Evolutionary conservation across 1,140 invertebrate genomes (phyloP).

Genomic region (Venustaconcha ellipsiformis): DNA sequence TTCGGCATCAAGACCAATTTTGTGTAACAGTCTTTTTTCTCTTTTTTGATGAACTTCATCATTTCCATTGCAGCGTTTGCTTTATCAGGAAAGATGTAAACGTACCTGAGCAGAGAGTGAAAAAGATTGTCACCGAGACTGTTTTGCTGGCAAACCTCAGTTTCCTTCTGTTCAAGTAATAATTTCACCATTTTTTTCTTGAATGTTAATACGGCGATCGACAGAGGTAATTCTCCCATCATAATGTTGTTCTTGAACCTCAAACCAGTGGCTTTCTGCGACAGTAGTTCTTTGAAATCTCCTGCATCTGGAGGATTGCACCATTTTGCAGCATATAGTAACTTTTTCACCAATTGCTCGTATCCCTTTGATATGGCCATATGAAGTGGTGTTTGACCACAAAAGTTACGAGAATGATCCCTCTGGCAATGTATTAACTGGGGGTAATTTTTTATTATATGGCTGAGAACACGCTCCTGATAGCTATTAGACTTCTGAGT

Average conservation of each 20-base stretch:
- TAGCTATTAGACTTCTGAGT: too few species aligned
- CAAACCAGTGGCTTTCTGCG: conserved; percentile 34
- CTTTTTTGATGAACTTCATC: conserved; percentile 28
- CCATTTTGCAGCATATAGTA: too few species aligned
- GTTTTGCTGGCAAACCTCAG: conserved; percentile 29
- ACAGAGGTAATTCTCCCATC: conserved; percentile 52
- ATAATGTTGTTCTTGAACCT: conserved; percentile 49
- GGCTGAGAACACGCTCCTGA: too few species aligned
- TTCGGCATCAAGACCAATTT: too few species aligned
- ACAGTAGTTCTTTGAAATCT: conserved; percentile 9
- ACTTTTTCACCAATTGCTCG: too few species aligned
- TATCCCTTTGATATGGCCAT: too few species aligned
- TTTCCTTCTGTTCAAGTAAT: conserved; percentile 34
- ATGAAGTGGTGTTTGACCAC: too few species aligned
- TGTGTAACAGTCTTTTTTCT: background rate
- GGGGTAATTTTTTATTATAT: too few species aligned
- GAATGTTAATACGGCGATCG: conserved; percentile 47
- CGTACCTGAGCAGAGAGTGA: conserved; percentile 37
- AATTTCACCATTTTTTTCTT: conserved; percentile 37
- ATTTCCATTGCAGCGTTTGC: conserved; percentile 29
- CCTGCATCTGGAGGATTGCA: too few species aligned
- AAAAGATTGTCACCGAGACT: conserved; percentile 42
- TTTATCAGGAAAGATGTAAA: conserved; percentile 42
- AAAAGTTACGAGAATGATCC: too few species aligned
- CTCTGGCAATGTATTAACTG: too few species aligned